Evolutionary conservation across 2,888 invertebrate species (phyloP), one percentile per base, ranked within the genome.

Genomic region (Baccha elongata): DNA sequence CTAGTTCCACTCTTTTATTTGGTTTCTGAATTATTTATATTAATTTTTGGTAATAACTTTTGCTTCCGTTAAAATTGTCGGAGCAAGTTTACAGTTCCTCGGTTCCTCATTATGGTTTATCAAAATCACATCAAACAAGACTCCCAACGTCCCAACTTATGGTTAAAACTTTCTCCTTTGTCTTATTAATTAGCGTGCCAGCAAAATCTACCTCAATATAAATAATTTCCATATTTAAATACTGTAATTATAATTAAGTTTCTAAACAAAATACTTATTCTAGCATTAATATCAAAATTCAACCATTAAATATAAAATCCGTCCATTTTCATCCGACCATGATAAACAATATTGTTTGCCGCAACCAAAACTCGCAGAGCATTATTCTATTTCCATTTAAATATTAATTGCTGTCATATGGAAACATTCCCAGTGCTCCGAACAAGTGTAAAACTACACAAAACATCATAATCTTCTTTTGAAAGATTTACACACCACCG

Each of bases 321-420:
- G 0, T 40, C 37, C 19, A 35, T 19, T 53, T n/a, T n/a, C 3
- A 17, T n/a, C 21, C 21, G 15, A 10, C 52, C 11, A 7, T 19
- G 3, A 5, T 2, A 19, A 5, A 23, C 5, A 5, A 23, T 23
- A 32, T 40, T 23, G 10, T 13, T 13, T 7, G n/a, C 0, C 26
- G 0, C 15, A 58, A n/a, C 15, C 10, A 15, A 5, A 50, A 3
- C 58, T 42, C 10, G 2, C 17, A 32, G 13, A 58, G 58, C n/a
- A 42, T 67, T 58, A 67, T 58, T 67, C 40, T 15, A 48, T 53
- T 58, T 26, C 21, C 19, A 67, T 42, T 5, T 13, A 10, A 15
- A 60, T 52, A 73, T 62, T 67, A 72, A 81, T 72, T 72, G 65
- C 71, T 35, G 37, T 67, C 71, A 48, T 40, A 50, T 48, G 76